A percentile compares a stretch with the other conserved stretches of the same genome.
phyloP scores from a whole-genome alignment of 2,113 vertebrate genomes.

The Chlamydotis undulata region DNA sequence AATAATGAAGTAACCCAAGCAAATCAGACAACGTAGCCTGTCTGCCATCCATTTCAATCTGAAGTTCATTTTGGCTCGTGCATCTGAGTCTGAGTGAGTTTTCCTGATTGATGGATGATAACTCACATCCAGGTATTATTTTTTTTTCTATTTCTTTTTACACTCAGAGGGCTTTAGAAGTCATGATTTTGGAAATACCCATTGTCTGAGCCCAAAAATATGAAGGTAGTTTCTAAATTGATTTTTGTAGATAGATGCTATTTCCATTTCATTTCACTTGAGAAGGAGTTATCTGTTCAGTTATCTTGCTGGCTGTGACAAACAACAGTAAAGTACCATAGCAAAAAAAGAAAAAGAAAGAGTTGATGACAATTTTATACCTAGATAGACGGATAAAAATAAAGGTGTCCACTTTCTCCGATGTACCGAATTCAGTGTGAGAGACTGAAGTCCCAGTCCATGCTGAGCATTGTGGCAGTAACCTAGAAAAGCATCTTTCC shows the following conservation, averaged over 20 bases:
- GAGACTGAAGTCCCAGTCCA: background rate
- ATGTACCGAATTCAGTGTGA: background rate
- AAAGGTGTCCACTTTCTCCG: background rate
- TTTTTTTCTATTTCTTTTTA: background rate
- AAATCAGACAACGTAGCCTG: background rate
- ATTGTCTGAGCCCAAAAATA: conserved; percentile 3
- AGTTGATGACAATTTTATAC: background rate
- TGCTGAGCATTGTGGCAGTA: background rate
- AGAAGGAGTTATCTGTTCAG: conserved; percentile 42
- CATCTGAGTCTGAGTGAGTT: background rate
- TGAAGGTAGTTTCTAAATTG: conserved; percentile 20
- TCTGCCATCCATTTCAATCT: background rate
- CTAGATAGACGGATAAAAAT: background rate
- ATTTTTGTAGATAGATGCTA: conserved; percentile 14
- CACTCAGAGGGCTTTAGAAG: conserved; percentile 6
- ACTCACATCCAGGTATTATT: background rate
- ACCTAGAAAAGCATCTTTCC: background rate
- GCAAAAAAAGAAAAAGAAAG: background rate
- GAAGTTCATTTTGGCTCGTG: conserved; percentile 6
- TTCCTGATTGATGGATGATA: conserved; percentile 22
- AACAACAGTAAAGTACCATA: background rate
- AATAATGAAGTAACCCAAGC: conserved; percentile 55
- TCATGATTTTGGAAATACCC: background rate
- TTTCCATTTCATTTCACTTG: conserved; percentile 61
- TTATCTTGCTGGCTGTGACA: background rate